Conservation (phyloP, 2,888 invertebrate species). For the Pocota personata region DNA sequence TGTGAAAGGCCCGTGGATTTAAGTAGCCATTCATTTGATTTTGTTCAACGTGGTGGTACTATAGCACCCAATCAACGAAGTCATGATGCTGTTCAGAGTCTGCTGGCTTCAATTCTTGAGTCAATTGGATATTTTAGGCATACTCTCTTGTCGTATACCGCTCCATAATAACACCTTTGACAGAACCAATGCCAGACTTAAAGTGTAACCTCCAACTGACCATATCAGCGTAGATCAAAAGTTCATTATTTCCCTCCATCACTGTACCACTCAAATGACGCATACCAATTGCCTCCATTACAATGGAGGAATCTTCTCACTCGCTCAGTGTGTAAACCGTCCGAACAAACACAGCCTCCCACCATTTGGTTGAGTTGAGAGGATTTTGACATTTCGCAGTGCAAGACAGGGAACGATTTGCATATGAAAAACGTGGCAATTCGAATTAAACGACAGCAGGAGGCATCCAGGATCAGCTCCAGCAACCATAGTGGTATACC, state of each 20-base stretch:
- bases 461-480: slow-evolving; percentile 50
- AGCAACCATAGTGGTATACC: slow-evolving; percentile 9
- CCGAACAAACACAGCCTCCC: background rate
- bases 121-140: no score
- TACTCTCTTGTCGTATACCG: no score
- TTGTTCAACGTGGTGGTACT: no score
- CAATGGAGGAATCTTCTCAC: slow-evolving; percentile 21
- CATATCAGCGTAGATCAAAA: no score
- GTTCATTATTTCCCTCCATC: background rate
- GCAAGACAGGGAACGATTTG: slow-evolving; percentile 54
- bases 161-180: no score
- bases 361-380: background rate
- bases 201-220: no score
- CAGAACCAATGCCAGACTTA: no score
- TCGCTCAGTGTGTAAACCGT: slow-evolving; percentile 2
- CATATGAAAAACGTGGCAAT: slow-evolving; percentile 66
- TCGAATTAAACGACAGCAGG: slow-evolving; percentile 63
- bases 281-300: background rate
- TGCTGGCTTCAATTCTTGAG: no score
- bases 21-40: no score
- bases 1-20: no score
- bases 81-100: no score
- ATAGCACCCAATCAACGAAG: no score
- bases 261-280: background rate
- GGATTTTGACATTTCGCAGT: slow-evolving; percentile 43